phyloP scores from a whole-genome alignment of 2,113 vertebrate species.

The Nicator chloris region DNA sequence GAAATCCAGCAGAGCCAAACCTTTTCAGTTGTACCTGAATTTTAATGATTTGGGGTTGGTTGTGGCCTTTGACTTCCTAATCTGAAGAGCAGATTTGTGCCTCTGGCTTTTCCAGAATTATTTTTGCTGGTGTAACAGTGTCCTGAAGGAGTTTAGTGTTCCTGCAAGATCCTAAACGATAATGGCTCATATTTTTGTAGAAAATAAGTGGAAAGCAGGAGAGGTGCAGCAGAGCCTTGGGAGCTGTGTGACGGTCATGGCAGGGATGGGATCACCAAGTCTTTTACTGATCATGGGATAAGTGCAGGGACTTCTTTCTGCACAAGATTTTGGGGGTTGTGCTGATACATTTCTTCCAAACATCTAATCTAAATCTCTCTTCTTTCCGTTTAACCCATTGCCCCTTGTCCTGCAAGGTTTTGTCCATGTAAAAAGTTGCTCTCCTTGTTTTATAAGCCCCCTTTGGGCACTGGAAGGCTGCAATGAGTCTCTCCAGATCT shows the following conservation, averaged over 20 bases:
- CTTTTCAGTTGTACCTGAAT: neutral
- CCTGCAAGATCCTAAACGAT: neutral
- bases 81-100: neutral
- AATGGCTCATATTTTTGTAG: neutral
- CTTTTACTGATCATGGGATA: neutral
- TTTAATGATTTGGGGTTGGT: neutral
- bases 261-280: neutral
- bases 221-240: neutral
- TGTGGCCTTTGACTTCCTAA: neutral
- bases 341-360: neutral
- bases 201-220: neutral
- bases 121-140: neutral
- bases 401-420: neutral
- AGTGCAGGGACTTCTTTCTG: neutral
- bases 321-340: neutral
- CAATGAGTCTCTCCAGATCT: neutral
- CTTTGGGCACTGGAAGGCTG: neutral
- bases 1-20: neutral
- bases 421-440: neutral
- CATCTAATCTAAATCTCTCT: neutral
- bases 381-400: neutral
- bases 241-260: neutral
- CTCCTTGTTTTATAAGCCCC: neutral
- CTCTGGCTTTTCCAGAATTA: neutral
- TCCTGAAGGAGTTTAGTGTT: neutral